These are phyloP conservation scores for Rana temporaria DNA, from an alignment of 2,113 vertebrate species.

Conservation along the genomic window DNA sequence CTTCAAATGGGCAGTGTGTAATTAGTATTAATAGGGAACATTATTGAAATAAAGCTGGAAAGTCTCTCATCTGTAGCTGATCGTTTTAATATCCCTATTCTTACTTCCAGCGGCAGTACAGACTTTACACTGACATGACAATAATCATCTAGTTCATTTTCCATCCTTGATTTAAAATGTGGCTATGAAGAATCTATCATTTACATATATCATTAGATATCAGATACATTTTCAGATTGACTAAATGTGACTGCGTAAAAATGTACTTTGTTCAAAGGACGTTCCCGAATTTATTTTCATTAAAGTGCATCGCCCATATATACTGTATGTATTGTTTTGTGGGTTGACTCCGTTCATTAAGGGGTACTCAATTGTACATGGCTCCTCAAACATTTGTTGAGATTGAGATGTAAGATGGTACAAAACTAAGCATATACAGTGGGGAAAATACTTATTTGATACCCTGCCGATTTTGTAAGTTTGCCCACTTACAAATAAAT, in stretches of 20 bases:
- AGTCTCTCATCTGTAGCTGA: slow-evolving; percentile 43
- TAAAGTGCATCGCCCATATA: too few relatives aligned
- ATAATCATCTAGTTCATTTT: slow-evolving; percentile 37
- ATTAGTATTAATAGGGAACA: slow-evolving; percentile 54
- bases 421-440: too few relatives aligned
- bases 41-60: slow-evolving; percentile 50
- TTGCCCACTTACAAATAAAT: too few relatives aligned
- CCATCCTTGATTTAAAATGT: slow-evolving; percentile 36
- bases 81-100: slow-evolving; percentile 39
- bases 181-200: slow-evolving; percentile 19
- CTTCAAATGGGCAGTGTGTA: slow-evolving; percentile 50
- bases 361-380: too few relatives aligned
- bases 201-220: slow-evolving; percentile 30
- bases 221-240: slow-evolving; percentile 9
- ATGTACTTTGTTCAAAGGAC: too few relatives aligned
- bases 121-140: slow-evolving; percentile 26
- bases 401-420: too few relatives aligned
- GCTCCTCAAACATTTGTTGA: too few relatives aligned
- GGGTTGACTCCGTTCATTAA: too few relatives aligned
- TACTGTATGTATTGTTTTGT: too few relatives aligned
- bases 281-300: too few relatives aligned
- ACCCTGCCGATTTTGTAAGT: too few relatives aligned
- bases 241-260: background rate
- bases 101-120: slow-evolving; percentile 28
- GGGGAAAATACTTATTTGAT: too few relatives aligned